These are phyloP conservation scores for Saimiri boliviensis DNA, from an alignment of 2,113 vertebrate genomes.

Conservation along the genomic window DNA sequence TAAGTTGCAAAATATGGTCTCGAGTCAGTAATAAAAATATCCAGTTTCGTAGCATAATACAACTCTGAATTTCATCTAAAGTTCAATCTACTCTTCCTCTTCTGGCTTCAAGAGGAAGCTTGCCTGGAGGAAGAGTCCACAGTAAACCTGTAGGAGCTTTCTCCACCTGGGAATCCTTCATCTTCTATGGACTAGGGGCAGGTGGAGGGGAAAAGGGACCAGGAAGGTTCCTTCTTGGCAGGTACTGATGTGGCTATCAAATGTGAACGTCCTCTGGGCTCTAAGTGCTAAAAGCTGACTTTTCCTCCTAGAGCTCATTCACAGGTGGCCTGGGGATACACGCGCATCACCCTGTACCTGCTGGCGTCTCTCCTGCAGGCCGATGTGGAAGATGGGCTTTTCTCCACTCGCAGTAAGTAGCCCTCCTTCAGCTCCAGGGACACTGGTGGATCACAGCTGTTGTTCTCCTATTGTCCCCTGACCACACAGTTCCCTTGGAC, in stretches of 20 bases:
- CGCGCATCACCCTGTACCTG: background rate
- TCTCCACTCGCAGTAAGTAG: background rate
- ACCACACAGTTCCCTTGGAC: too few species aligned
- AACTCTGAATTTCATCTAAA: background rate
- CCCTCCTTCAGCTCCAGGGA: background rate
- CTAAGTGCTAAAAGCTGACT: background rate
- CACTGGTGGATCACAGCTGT: background rate
- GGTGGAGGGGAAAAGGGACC: background rate
- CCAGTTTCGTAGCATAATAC: background rate
- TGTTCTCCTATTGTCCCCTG: background rate
- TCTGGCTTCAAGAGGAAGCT: background rate
- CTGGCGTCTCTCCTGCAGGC: background rate
- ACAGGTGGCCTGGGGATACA: background rate
- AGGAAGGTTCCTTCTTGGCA: background rate
- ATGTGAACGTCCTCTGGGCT: background rate
- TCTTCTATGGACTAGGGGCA: background rate
- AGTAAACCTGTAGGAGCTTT: background rate
- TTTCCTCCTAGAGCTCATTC: background rate
- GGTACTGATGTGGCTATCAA: background rate
- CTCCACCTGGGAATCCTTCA: background rate
- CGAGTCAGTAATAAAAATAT: constrained; percentile 39
- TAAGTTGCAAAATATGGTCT: constrained; percentile 10
- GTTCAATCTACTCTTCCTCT: background rate
- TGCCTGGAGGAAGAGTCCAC: background rate
- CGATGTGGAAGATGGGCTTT: too few species aligned